A percentile compares a stretch with the other conserved stretches of the same genome.
phyloP scores from a whole-genome alignment of 1,140 invertebrate genomes.

The Neodiprion fabricii region DNA sequence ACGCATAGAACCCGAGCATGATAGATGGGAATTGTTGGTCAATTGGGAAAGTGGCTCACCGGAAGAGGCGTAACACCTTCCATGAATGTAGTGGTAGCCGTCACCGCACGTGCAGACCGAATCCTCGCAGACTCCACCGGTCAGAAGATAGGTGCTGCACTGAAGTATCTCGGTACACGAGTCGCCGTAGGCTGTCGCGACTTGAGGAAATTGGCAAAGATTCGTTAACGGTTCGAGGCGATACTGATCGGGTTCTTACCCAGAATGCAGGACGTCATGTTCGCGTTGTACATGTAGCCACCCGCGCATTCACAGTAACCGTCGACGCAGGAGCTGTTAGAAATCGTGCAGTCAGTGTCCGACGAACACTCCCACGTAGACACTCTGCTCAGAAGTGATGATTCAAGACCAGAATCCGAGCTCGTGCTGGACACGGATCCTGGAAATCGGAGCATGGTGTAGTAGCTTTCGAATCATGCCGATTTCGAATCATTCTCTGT shows the following conservation, averaged over 20 bases:
- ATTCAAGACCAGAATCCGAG: background rate
- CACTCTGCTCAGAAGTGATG: background rate
- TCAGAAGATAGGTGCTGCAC: slow-evolving; percentile 35
- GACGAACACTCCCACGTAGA: slow-evolving; percentile 22
- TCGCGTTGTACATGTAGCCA: slow-evolving; percentile 29
- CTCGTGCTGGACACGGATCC: no score
- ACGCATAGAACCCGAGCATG: background rate
- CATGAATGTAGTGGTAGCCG: slow-evolving; percentile 41
- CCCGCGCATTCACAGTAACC: slow-evolving; percentile 28
- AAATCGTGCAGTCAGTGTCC: slow-evolving; percentile 23
- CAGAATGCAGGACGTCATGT: slow-evolving; percentile 36
- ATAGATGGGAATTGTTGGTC: slow-evolving; percentile 4
- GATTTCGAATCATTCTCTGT: no score
- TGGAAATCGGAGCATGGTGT: no score
- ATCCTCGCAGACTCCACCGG: slow-evolving; percentile 32
- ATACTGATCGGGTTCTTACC: slow-evolving; percentile 23
- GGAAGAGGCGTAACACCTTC: slow-evolving; percentile 35
- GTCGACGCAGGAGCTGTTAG: slow-evolving; percentile 25
- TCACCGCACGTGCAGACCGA: slow-evolving; percentile 32
- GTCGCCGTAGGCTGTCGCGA: slow-evolving; percentile 28
- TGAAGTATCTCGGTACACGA: slow-evolving; percentile 38
- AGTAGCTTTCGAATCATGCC: no score
- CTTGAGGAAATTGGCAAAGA: slow-evolving; percentile 20
- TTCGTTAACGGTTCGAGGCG: background rate
- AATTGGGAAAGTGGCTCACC: slow-evolving; percentile 25